Evolutionary conservation across 2,888 invertebrate species (phyloP).

Genomic region (Schizotus pectinicornis): DNA sequence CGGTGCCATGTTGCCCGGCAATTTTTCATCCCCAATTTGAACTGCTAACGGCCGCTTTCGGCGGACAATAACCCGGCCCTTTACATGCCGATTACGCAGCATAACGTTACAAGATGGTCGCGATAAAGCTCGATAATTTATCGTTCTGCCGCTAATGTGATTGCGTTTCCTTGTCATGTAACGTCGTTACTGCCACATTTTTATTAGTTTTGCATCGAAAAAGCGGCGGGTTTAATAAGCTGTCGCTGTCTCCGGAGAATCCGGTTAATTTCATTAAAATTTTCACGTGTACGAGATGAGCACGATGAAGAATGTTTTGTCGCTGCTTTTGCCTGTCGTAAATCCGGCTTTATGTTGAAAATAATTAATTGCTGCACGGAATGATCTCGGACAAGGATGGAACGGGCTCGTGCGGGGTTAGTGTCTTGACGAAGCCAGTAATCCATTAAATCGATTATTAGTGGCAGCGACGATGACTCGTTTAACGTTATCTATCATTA

Average conservation of each 20-base stretch:
- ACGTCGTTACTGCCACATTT: neutral
- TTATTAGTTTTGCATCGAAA: conserved; percentile 4
- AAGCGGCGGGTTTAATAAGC: neutral
- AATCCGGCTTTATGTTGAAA: no score
- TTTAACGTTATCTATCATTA: conserved; percentile 8
- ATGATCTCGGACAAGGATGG: no score
- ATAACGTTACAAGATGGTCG: conserved; percentile 9
- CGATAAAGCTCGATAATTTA: conserved; percentile 18
- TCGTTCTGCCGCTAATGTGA: conserved; percentile 12
- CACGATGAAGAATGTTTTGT: no score
- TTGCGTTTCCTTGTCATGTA: conserved; percentile 9
- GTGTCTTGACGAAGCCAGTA: no score
- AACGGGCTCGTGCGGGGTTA: no score
- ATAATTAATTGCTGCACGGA: no score
- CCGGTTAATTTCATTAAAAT: no score
- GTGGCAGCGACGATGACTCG: conserved; percentile 3
- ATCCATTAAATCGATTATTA: conserved; percentile 9
- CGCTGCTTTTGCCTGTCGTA: no score
- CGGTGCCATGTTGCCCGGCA: conserved; percentile 1
- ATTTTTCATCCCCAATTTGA: conserved; percentile 9
- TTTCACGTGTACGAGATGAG: no score
- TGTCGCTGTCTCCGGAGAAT: no score
- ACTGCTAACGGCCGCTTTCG: conserved; percentile 4
- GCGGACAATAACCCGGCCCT: conserved; percentile 6
- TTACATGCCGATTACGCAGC: conserved; percentile 14